These are phyloP conservation scores for Anarhynchus alexandrinus DNA, from an alignment of 2,113 vertebrate genomes.

Conservation along the genomic window DNA sequence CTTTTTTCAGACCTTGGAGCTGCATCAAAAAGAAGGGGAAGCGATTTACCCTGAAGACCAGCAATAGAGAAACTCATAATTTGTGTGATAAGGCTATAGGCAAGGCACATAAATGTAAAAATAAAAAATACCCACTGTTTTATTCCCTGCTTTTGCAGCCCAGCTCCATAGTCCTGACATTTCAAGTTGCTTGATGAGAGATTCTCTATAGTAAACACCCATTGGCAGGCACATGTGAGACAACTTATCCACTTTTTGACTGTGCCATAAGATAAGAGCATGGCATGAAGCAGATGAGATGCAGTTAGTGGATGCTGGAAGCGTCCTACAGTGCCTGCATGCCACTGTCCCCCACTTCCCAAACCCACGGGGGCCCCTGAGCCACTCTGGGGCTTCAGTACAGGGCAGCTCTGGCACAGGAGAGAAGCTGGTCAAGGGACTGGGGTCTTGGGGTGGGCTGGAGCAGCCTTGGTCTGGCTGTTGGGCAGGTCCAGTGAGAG, in stretches of 20 bases:
- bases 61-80: not conserved
- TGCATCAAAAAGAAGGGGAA: not conserved
- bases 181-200: not conserved
- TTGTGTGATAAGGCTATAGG: not conserved
- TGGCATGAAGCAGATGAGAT: not conserved
- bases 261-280: not conserved
- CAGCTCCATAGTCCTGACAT: not conserved
- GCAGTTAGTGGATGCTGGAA: not conserved
- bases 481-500: not conserved
- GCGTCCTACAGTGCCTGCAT: not conserved
- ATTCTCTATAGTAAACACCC: not conserved
- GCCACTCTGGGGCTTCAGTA: not conserved
- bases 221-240: not conserved
- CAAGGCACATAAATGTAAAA: not conserved
- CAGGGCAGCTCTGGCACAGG: not conserved
- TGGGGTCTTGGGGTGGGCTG: not conserved
- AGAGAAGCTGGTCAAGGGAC: not conserved
- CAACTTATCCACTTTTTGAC: not conserved
- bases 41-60: not conserved
- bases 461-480: not conserved
- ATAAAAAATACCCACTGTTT: not conserved
- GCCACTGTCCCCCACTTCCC: not conserved
- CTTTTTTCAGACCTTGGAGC: not conserved
- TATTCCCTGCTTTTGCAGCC: not conserved
- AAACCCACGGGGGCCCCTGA: not conserved